A percentile compares a stretch with the other conserved stretches of the same genome.
These are phyloP conservation scores for Poeciliopsis prolifica DNA, from an alignment of 2,113 vertebrate genomes.

Conservation along the genomic window DNA sequence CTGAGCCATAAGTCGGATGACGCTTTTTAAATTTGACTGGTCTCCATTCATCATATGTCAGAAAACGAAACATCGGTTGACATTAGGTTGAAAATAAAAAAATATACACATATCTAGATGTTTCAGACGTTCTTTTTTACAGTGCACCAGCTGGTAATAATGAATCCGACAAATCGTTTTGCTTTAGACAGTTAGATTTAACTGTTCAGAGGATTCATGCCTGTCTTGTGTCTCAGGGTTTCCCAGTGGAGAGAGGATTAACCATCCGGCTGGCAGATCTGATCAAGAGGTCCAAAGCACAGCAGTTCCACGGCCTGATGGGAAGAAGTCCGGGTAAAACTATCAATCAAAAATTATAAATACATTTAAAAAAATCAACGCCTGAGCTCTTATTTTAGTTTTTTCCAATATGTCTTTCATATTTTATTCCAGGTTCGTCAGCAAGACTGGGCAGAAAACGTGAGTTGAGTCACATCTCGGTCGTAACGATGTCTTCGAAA, in stretches of 20 bases:
- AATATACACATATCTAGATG: background rate
- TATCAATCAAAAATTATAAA: background rate
- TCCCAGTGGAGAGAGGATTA: conserved; percentile 59
- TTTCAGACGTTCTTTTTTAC: background rate
- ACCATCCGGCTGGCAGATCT: conserved; percentile 66
- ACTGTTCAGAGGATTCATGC: background rate
- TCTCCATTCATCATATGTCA: too few species aligned
- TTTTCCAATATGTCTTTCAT: background rate
- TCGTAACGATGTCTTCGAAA: background rate
- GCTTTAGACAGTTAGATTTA: too few species aligned
- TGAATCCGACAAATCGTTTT: background rate
- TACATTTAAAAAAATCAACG: background rate
- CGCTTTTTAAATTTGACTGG: too few species aligned
- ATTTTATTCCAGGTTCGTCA: conserved; percentile 41
- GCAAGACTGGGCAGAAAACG: conserved; percentile 68
- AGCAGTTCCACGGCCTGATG: conserved; percentile 80
- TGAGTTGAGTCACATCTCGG: conserved; percentile 31
- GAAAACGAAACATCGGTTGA: background rate
- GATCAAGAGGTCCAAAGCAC: conserved; percentile 73
- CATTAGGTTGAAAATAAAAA: background rate
- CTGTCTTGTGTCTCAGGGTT: conserved; percentile 43
- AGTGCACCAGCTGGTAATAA: background rate
- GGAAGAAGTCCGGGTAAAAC: conserved; percentile 73
- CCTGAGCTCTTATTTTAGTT: fast-evolving
- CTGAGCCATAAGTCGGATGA: too few species aligned